These are phyloP conservation scores for Berghia stephanieae DNA, from an alignment of 1,140 invertebrate species.

Conservation along the genomic window DNA sequence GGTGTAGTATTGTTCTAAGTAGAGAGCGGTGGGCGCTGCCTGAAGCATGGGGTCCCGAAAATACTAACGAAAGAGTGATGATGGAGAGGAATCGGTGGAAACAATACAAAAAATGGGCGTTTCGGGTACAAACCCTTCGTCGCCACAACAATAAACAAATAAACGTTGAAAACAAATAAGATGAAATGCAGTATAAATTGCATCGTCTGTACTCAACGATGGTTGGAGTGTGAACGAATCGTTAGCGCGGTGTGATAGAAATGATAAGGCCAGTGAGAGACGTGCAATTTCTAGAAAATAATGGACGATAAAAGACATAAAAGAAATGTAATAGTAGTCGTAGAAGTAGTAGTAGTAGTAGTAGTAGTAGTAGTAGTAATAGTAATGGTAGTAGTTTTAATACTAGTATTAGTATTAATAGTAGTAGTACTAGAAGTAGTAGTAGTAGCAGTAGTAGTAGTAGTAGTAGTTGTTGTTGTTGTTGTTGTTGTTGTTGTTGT, in stretches of 20 bases:
- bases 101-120: too few relatives aligned
- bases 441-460: conserved; percentile 27
- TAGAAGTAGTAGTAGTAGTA: conserved; percentile 21
- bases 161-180: background rate
- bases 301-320: too few relatives aligned
- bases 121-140: too few relatives aligned
- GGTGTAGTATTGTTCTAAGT: too few relatives aligned
- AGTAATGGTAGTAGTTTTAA: conserved; percentile 13
- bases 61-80: too few relatives aligned
- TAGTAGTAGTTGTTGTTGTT: conserved; percentile 22
- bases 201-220: background rate
- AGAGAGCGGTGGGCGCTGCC: too few relatives aligned
- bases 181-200: background rate
- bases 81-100: too few relatives aligned
- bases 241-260: background rate
- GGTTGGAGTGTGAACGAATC: background rate
- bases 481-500: conserved; percentile 7
- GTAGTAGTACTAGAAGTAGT: conserved; percentile 28
- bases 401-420: conserved; percentile 20
- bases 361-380: conserved; percentile 18
- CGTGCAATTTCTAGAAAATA: too few relatives aligned
- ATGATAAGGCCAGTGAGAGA: too few relatives aligned
- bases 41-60: too few relatives aligned
- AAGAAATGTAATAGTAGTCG: conserved; percentile 11
- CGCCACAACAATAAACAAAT: background rate